A percentile compares a stretch with the other conserved stretches of the same genome.
These are phyloP conservation scores for Mugil cephalus DNA, from an alignment of 2,113 vertebrate genomes.

Conservation along the genomic window DNA sequence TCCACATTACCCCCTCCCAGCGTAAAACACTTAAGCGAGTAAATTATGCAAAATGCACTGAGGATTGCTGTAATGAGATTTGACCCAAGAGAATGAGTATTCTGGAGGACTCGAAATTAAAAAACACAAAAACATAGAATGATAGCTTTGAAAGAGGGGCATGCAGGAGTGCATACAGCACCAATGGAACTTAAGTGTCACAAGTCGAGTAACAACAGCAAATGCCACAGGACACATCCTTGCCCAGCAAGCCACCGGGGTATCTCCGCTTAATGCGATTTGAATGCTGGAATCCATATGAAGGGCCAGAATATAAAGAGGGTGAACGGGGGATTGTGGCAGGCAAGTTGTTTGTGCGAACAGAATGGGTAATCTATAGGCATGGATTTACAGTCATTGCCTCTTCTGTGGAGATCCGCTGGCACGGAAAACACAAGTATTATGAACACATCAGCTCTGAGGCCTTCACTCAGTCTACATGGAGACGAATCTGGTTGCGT, in stretches of 20 bases:
- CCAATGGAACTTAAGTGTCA: background rate
- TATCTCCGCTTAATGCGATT: slow-evolving; percentile 55
- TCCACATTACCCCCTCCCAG: background rate
- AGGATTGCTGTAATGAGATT: slow-evolving; percentile 8
- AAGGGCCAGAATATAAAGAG: slow-evolving; percentile 51
- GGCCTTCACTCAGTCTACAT: slow-evolving; percentile 47
- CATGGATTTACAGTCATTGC: slow-evolving; percentile 76
- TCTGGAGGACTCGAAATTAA: background rate
- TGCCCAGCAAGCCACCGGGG: slow-evolving; percentile 38
- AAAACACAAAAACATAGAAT: no score
- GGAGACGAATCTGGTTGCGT: slow-evolving; percentile 7
- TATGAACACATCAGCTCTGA: slow-evolving; percentile 56
- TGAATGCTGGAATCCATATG: slow-evolving; percentile 67
- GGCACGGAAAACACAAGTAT: slow-evolving; percentile 55
- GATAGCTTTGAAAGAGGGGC: no score
- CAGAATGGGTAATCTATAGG: slow-evolving; percentile 76
- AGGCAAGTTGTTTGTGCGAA: slow-evolving; percentile 55
- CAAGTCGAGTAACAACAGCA: background rate
- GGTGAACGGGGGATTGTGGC: slow-evolving; percentile 56
- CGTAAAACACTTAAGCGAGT: background rate
- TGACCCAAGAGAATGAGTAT: background rate
- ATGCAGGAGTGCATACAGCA: background rate
- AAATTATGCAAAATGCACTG: background rate
- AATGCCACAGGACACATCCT: slow-evolving; percentile 5
- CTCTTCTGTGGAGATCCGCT: slow-evolving; percentile 58